Conservation (phyloP, 2,888 invertebrate species). For the Trisateles emortualis region DNA sequence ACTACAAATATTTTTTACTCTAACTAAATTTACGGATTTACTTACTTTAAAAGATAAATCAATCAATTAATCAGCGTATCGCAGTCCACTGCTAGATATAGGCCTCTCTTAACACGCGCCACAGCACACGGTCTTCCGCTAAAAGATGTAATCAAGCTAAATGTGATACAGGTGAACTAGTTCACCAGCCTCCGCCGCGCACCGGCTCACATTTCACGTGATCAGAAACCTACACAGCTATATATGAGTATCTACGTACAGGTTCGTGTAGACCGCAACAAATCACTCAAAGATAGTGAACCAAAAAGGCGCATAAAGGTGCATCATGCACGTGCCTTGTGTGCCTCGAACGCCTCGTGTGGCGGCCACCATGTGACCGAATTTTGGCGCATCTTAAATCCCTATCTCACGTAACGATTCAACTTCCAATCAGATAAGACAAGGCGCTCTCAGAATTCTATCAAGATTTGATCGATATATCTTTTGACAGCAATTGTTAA, state of each 20-base stretch:
- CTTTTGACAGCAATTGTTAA: too few species aligned
- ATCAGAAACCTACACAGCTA: too few species aligned
- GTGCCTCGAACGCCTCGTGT: not conserved
- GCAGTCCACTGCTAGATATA: too few species aligned
- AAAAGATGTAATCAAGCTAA: not conserved
- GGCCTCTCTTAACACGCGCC: too few species aligned
- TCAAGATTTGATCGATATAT: not conserved
- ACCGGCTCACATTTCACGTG: too few species aligned
- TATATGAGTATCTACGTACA: too few species aligned
- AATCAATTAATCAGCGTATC: too few species aligned
- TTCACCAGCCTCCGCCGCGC: too few species aligned
- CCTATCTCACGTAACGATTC: not conserved
- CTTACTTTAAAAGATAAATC: too few species aligned
- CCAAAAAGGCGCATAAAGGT: not conserved
- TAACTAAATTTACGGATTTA: too few species aligned
- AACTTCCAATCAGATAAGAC: not conserved
- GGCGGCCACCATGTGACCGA: not conserved
- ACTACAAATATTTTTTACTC: too few species aligned
- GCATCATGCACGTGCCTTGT: too few species aligned
- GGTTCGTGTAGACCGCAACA: not conserved
- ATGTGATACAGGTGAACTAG: not conserved
- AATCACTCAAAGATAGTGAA: not conserved
- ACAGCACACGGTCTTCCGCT: not conserved
- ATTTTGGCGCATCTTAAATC: not conserved
- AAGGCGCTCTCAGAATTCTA: not conserved